Evolutionary conservation across 1,140 invertebrate genomes (phyloP), one percentile per base, ranked within the genome.

Genomic region (Trichoplusia ni): DNA sequence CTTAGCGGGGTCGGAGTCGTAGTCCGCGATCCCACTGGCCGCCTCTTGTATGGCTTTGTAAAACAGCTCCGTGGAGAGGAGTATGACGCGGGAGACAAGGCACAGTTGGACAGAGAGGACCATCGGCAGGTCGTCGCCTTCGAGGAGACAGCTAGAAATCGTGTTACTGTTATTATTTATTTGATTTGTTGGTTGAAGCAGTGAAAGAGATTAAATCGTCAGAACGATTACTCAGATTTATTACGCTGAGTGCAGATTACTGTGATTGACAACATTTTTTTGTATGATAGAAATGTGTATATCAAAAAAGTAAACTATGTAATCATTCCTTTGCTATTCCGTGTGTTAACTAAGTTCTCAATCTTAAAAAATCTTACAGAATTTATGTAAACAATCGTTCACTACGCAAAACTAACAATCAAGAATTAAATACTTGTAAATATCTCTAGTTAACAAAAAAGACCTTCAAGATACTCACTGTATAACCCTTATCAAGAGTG

Each of bases 71-170:
- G 94, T 92, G 19, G 95, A 95, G 31, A 94, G 92, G 13, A 98
- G 89, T 25, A 98, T 91, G 13, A 97, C 92, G 40, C 97, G 92
- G 0, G 95, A 94, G 7, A 97, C 79, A 0, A 98, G 92, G 35
- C 93, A 95, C 11, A 98, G 81, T 80, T 95, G 95, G 79, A 96
- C 93, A 0, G 95, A 93, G 79, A 96, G 93, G 0, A 96, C 91
- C 84, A 95, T 93, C 3, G 94, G 93, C 54, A 94, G 93, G 14
- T 95, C 94, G 75, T 96, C 92, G 18, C 91, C 92, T 53, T 93
- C 91, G 67, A 94, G 92, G 1, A 96, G 91, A 73, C 89, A 91
- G 64, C 94, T 95, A 80, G 2, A 68, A 11, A 16, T 49, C 27
- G 11, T 19, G 7, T 14, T 37, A n/a, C n/a, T n/a, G n/a, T n/a